Conservation (phyloP, 2,888 invertebrate genomes). For the Teleiodes luculella region DNA sequence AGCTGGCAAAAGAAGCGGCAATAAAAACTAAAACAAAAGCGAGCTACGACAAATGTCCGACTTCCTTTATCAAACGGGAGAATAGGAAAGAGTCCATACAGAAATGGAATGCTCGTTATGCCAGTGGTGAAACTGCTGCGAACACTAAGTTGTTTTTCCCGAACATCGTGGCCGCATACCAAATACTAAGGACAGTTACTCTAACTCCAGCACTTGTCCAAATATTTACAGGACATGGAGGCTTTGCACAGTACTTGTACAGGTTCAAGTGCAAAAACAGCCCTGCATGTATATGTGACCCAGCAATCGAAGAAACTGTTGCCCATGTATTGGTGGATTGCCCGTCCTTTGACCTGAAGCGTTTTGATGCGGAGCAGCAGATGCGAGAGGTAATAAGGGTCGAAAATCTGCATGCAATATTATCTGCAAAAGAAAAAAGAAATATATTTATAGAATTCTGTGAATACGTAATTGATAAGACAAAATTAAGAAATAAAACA, state of each 20-base stretch:
- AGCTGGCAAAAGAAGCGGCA: conserved; percentile 18
- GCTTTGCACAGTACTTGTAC: conserved; percentile 1
- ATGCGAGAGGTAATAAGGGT: too few relatives aligned
- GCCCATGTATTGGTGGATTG: not conserved
- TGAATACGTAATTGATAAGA: too few relatives aligned
- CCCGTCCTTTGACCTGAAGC: too few relatives aligned
- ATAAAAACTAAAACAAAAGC: not conserved
- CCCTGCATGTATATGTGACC: not conserved
- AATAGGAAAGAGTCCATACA: not conserved
- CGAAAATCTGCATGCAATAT: too few relatives aligned
- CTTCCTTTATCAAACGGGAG: conserved; percentile 1
- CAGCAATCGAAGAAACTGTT: not conserved
- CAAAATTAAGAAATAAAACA: too few relatives aligned
- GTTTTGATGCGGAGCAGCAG: too few relatives aligned
- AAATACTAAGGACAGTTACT: not conserved
- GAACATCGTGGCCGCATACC: not conserved
- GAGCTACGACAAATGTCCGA: conserved; percentile 13
- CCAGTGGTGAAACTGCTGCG: not conserved
- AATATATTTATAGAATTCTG: too few relatives aligned
- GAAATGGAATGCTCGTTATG: conserved; percentile 4
- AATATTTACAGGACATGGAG: conserved; percentile 10
- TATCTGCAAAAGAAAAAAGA: too few relatives aligned
- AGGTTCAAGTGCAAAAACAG: not conserved
- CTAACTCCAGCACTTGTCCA: not conserved
- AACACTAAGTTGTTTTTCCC: conserved; percentile 7